Evolutionary conservation across 2,113 vertebrate species (phyloP).

Genomic region (Coracopsis vasa): DNA sequence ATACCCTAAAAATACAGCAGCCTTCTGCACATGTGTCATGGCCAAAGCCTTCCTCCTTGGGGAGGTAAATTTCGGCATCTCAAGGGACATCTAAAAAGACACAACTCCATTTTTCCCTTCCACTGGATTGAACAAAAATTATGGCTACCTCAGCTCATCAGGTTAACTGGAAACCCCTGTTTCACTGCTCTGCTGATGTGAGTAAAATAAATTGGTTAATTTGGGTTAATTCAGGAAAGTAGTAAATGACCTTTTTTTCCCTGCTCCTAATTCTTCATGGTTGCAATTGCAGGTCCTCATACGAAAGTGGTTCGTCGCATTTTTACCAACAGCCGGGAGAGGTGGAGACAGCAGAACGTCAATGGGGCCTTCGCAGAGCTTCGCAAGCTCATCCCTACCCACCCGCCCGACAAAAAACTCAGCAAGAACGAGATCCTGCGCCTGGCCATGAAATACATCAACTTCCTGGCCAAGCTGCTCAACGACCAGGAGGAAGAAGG

Average conservation of each 20-base stretch:
- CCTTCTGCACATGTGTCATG: background rate
- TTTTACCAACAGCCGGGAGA: conserved; percentile 93
- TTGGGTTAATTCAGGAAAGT: background rate
- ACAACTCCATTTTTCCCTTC: background rate
- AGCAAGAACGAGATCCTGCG: conserved; percentile 97
- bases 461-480: conserved; percentile 94
- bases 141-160: background rate
- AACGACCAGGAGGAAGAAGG: conserved; percentile 93
- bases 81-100: background rate
- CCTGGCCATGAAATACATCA: conserved; percentile 97
- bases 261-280: background rate
- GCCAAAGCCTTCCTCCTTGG: background rate
- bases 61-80: background rate
- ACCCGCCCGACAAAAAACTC: conserved; percentile 92
- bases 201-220: background rate
- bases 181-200: background rate
- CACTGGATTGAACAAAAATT: background rate
- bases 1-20: background rate
- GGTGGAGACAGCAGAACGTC: conserved; percentile 96
- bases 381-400: conserved; percentile 92
- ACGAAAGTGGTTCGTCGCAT: conserved; percentile 93
- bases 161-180: background rate
- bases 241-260: rapidly evolving
- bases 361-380: conserved; percentile 93
- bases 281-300: conserved; percentile 80